These are phyloP conservation scores for Cydia splendana DNA, from an alignment of 1,140 invertebrate species.

Conservation along the genomic window DNA sequence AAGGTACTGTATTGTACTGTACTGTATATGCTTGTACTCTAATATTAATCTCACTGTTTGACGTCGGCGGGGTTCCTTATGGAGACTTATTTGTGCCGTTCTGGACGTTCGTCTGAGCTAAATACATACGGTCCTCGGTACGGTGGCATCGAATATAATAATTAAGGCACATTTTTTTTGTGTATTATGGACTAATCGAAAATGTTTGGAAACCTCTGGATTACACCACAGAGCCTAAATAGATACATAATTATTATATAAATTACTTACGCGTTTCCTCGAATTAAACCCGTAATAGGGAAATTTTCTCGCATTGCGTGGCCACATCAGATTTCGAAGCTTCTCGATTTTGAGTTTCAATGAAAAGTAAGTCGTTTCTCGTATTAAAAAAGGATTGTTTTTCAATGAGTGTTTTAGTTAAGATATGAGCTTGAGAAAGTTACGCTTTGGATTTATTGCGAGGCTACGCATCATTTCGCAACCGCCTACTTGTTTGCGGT, in stretches of 20 bases:
- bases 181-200: background rate
- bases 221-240: background rate
- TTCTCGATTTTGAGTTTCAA: background rate
- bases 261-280: background rate
- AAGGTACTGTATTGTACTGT: no score
- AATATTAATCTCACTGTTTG: no score
- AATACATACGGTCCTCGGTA: no score
- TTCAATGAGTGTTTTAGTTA: background rate
- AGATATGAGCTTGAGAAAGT: background rate
- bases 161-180: no score
- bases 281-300: conserved; percentile 8
- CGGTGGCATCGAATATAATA: no score
- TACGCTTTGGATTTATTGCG: background rate
- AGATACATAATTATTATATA: background rate
- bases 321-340: background rate
- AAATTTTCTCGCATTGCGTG: background rate
- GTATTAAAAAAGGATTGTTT: background rate
- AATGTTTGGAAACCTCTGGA: background rate
- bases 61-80: no score
- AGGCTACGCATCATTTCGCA: conserved; percentile 12
- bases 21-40: background rate
- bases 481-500: conserved; percentile 26
- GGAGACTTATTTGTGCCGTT: no score
- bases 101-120: no score
- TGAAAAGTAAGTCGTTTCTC: background rate